These are phyloP conservation scores for Sander lucioperca DNA, from an alignment of 2,113 vertebrate species.

Conservation along the genomic window DNA sequence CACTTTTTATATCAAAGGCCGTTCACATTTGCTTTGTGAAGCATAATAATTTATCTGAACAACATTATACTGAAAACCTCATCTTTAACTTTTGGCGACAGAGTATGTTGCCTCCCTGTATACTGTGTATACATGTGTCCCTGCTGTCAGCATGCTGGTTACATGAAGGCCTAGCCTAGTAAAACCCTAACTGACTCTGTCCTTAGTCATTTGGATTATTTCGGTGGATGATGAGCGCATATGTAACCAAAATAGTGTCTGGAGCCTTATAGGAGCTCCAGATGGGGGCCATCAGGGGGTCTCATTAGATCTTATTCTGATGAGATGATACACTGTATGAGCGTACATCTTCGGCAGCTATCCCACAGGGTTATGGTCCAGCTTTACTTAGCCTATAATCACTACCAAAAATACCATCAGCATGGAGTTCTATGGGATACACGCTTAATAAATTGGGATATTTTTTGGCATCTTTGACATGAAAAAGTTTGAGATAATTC, in stretches of 20 bases:
- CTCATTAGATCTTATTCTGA: slow-evolving; percentile 11
- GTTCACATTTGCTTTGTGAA: background rate
- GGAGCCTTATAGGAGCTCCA: slow-evolving; percentile 4
- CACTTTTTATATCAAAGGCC: background rate
- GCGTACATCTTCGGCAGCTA: background rate
- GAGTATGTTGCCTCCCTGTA: no score
- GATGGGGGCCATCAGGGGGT: background rate
- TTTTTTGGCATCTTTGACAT: background rate
- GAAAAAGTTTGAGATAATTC: background rate
- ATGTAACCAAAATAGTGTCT: slow-evolving; percentile 23
- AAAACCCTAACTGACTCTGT: slow-evolving; percentile 4
- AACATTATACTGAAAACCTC: background rate
- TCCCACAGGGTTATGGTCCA: background rate
- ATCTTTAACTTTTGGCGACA: background rate
- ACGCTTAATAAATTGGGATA: background rate
- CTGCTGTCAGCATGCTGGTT: background rate
- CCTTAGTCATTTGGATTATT: slow-evolving; percentile 21
- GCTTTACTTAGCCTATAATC: background rate
- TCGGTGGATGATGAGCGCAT: background rate
- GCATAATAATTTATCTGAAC: background rate
- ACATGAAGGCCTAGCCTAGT: background rate
- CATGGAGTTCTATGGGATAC: no score
- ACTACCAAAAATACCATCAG: background rate
- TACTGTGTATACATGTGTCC: background rate
- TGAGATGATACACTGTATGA: background rate